Conservation (phyloP, 2,113 vertebrate genomes). For the Macrotis lagotis region DNA sequence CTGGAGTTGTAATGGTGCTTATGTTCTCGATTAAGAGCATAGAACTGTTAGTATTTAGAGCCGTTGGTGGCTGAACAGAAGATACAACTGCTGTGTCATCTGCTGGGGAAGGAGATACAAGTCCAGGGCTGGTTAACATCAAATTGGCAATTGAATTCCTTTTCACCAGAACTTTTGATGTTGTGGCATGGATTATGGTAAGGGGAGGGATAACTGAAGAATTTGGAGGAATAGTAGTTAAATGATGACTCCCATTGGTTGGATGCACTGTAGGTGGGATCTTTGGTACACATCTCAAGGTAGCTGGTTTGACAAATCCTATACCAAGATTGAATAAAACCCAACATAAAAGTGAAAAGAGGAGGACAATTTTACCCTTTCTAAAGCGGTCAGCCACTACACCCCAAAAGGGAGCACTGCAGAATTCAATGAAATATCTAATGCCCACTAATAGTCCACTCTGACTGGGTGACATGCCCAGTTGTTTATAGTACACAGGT, state of each 20-base stretch:
- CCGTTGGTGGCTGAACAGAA: slow-evolving; percentile 47
- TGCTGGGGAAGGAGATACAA: slow-evolving; percentile 41
- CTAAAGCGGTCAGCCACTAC: slow-evolving; percentile 95
- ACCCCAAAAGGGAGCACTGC: slow-evolving; percentile 99
- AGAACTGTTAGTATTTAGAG: slow-evolving; percentile 40
- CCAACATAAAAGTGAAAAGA: slow-evolving; percentile 97
- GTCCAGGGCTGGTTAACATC: slow-evolving; percentile 48
- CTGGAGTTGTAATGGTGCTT: slow-evolving; percentile 53
- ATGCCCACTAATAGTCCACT: slow-evolving; percentile 96
- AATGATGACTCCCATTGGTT: slow-evolving; percentile 81
- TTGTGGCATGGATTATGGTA: background rate
- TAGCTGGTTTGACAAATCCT: slow-evolving; percentile 93
- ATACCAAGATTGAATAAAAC: slow-evolving; percentile 96
- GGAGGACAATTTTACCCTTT: slow-evolving; percentile 94
- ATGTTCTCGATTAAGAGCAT: slow-evolving; percentile 40
- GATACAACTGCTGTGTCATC: slow-evolving; percentile 42
- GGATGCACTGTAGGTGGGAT: slow-evolving; percentile 77
- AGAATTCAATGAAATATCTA: slow-evolving; percentile 99
- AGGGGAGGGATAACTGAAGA: background rate
- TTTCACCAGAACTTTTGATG: slow-evolving; percentile 63
- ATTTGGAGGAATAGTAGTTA: slow-evolving; percentile 60
- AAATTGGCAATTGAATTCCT: slow-evolving; percentile 62
- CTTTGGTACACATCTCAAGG: slow-evolving; percentile 88
- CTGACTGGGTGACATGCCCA: slow-evolving; percentile 95
- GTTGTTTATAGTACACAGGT: slow-evolving; percentile 96